phyloP scores from a whole-genome alignment of 2,888 invertebrate genomes.

The Mesochorus sp. region DNA sequence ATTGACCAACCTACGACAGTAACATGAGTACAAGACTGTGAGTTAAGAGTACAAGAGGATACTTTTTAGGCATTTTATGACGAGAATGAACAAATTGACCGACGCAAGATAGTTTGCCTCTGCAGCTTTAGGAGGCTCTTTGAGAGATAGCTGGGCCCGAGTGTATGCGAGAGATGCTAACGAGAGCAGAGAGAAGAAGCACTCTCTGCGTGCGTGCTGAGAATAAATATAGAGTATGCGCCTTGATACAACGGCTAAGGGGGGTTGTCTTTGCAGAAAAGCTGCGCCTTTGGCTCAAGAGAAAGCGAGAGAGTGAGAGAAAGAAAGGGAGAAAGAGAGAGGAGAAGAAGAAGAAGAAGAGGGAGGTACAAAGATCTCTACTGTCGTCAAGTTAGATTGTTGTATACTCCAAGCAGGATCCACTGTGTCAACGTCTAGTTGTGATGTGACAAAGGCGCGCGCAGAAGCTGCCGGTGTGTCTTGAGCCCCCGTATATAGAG shows the following conservation, averaged over 20 bases:
- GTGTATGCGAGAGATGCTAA: constrained; percentile 53
- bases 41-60: too few relatives aligned
- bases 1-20: too few relatives aligned
- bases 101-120: too few relatives aligned
- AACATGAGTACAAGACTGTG: too few relatives aligned
- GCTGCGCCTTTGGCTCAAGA: neutral
- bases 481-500: constrained; percentile 34
- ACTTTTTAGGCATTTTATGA: too few relatives aligned
- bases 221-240: constrained; percentile 60
- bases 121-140: neutral
- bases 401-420: constrained; percentile 53
- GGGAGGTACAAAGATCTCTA: neutral
- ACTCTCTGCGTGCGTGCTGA: constrained; percentile 53
- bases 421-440: constrained; percentile 51
- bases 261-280: constrained; percentile 50
- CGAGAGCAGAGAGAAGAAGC: constrained; percentile 61
- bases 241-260: constrained; percentile 44
- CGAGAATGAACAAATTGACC: too few relatives aligned
- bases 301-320: neutral
- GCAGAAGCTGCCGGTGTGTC: too few relatives aligned
- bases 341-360: neutral
- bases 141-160: neutral
- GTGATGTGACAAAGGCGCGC: constrained; percentile 54
- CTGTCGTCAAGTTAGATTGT: constrained; percentile 41
- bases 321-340: neutral